phyloP scores from a whole-genome alignment of 2,888 invertebrate genomes.

The Heliconius hortense region DNA sequence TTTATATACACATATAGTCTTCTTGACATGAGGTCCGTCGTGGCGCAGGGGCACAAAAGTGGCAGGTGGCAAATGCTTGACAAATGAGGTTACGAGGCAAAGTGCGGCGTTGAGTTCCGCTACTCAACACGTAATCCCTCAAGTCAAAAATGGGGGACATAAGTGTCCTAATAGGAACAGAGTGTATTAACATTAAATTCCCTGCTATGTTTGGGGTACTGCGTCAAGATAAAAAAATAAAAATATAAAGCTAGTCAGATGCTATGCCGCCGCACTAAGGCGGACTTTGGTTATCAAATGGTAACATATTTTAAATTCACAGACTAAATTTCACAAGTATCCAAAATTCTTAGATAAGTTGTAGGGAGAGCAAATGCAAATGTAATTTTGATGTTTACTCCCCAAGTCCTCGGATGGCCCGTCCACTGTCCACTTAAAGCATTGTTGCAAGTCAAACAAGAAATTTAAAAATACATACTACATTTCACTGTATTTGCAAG shows the following conservation, averaged over 20 bases:
- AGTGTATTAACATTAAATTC: too few species aligned
- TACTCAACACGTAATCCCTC: background rate
- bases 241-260: too few species aligned
- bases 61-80: too few species aligned
- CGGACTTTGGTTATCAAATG: background rate
- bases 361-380: constrained; percentile 10
- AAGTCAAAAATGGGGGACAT: background rate
- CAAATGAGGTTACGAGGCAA: background rate
- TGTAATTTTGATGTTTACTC: constrained; percentile 23
- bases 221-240: too few species aligned
- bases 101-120: background rate
- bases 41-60: too few species aligned
- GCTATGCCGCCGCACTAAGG: too few species aligned
- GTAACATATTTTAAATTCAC: background rate
- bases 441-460: constrained; percentile 17
- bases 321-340: background rate
- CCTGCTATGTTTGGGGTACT: too few species aligned
- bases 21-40: too few species aligned
- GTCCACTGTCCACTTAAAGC: constrained; percentile 13
- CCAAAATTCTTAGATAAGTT: background rate
- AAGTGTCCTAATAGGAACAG: too few species aligned
- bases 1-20: too few species aligned
- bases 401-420: constrained; percentile 4
- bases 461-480: background rate
- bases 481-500: background rate